Percentiles rank a stretch among this genome's conserved stretches.
Evolutionary conservation across 1,140 invertebrate species (phyloP).

Genomic region (Nephila pilipes): DNA sequence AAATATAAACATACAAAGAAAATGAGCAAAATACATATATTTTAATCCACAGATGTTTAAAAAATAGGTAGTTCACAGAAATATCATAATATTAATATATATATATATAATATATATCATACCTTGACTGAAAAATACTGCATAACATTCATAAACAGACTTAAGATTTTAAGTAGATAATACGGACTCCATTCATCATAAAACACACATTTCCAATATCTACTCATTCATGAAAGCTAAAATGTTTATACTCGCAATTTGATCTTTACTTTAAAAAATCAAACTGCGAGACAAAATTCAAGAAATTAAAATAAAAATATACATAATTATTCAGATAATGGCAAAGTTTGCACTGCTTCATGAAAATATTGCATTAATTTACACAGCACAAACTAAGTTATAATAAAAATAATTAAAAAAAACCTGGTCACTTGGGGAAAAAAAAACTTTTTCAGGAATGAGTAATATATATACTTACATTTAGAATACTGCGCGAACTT

Average conservation of each 20-base stretch:
- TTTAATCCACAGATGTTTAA: too few relatives aligned
- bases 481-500: slow-evolving; percentile 78
- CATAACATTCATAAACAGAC: too few relatives aligned
- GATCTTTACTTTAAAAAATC: slow-evolving; percentile 12
- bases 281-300: slow-evolving; percentile 5
- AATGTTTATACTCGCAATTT: background rate
- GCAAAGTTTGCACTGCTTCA: background rate
- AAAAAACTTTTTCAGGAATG: slow-evolving; percentile 31
- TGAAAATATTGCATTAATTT: background rate
- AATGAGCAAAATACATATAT: too few relatives aligned
- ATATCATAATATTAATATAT: too few relatives aligned
- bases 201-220: slow-evolving; percentile 7
- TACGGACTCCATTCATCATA: slow-evolving; percentile 7
- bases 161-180: background rate
- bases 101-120: too few relatives aligned
- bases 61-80: too few relatives aligned
- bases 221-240: slow-evolving; percentile 30
- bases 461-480: slow-evolving; percentile 67
- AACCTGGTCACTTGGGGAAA: slow-evolving; percentile 26
- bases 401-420: background rate
- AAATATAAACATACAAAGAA: too few relatives aligned
- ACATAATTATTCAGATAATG: too few relatives aligned
- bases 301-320: background rate
- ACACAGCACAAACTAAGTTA: background rate
- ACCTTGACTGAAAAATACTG: too few relatives aligned